These are phyloP conservation scores for Plebejus melissa DNA, from an alignment of 2,888 invertebrate species.

Conservation along the genomic window DNA sequence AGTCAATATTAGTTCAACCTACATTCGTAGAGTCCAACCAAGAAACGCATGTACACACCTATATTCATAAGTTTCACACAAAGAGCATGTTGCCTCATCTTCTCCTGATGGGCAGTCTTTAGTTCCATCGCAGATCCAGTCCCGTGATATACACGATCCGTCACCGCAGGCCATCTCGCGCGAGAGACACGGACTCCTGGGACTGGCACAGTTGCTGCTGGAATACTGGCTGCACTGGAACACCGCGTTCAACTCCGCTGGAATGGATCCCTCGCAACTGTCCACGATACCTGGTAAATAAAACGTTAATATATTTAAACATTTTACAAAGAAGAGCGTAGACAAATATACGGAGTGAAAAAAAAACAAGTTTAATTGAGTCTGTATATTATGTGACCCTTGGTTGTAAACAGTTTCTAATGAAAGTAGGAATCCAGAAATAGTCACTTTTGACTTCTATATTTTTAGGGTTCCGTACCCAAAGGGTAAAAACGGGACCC, in stretches of 20 bases:
- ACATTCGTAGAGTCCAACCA: too few relatives aligned
- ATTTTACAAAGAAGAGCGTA: not conserved
- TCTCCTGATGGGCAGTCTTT: slow-evolving; percentile 81
- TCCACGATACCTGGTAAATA: slow-evolving; percentile 78
- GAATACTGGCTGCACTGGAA: slow-evolving; percentile 82
- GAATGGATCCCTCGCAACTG: slow-evolving; percentile 79
- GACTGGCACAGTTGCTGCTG: slow-evolving; percentile 77
- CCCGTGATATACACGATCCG: slow-evolving; percentile 79
- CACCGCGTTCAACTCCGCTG: slow-evolving; percentile 73
- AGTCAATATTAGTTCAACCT: too few relatives aligned
- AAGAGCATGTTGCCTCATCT: slow-evolving; percentile 78
- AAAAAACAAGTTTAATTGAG: not conserved
- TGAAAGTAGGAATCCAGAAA: too few relatives aligned
- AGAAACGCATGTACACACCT: slow-evolving; percentile 44
- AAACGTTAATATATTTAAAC: not conserved
- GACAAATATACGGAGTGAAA: not conserved
- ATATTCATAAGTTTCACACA: slow-evolving; percentile 58
- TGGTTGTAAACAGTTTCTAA: too few relatives aligned
- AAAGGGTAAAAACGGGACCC: too few relatives aligned
- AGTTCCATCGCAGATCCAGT: slow-evolving; percentile 82
- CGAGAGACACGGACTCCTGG: slow-evolving; percentile 66
- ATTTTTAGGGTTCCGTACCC: too few relatives aligned
- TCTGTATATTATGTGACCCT: too few relatives aligned
- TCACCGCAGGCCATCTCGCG: slow-evolving; percentile 80
- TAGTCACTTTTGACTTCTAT: too few relatives aligned